A percentile compares a stretch with the other conserved stretches of the same genome.
Conservation (phyloP, 2,113 vertebrate genomes). For the Formicarius rufipectus region DNA sequence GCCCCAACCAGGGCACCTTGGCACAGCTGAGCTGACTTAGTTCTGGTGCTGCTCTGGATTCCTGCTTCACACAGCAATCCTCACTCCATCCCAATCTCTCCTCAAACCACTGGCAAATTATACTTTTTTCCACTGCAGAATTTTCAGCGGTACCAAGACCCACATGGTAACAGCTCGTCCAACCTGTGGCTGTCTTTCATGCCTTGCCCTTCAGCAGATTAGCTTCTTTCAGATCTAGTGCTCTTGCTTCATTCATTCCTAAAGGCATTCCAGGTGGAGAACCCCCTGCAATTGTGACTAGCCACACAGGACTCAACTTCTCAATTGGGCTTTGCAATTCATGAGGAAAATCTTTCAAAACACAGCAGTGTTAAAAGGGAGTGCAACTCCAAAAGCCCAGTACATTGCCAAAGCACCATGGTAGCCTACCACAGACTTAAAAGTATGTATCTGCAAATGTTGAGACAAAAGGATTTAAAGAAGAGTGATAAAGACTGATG, state of each 20-base stretch:
- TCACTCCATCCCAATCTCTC: background rate
- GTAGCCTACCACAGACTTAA: background rate
- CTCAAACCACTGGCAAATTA: background rate
- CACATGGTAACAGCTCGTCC: background rate
- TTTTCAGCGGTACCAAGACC: background rate
- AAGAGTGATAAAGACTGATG: background rate
- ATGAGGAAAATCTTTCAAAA: background rate
- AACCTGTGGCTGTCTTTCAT: background rate
- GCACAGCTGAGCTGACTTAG: background rate
- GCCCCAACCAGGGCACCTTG: background rate
- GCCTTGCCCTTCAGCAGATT: background rate
- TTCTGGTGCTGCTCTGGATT: background rate
- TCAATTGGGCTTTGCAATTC: background rate
- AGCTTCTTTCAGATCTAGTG: background rate
- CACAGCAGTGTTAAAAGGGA: background rate
- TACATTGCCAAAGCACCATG: background rate
- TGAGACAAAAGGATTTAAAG: background rate
- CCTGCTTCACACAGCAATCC: background rate
- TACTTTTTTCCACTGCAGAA: background rate
- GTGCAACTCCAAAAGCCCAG: background rate
- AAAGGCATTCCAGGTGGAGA: background rate
- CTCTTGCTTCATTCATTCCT: background rate
- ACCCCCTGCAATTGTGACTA: background rate
- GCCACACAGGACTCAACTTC: background rate
- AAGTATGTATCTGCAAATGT: background rate